Evolutionary conservation across 2,113 vertebrate species (phyloP).

Genomic region (Sceloporus tristichus): DNA sequence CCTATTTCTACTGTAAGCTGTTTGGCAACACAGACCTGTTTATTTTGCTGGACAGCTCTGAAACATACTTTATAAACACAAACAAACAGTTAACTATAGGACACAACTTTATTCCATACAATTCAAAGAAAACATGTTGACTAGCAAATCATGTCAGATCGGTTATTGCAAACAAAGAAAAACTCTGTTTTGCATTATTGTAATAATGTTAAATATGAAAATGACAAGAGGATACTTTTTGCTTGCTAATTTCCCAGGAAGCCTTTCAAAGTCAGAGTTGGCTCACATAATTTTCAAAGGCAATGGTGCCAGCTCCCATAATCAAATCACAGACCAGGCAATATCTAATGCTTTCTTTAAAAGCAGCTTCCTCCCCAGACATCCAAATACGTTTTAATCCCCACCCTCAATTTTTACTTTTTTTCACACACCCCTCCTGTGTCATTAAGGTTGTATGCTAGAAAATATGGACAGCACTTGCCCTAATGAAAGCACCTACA

Average conservation of each 20-base stretch:
- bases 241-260: constrained; percentile 38
- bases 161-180: neutral
- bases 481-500: neutral
- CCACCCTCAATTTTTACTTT: too few relatives aligned
- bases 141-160: neutral
- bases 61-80: neutral
- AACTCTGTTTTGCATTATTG: neutral
- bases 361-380: neutral
- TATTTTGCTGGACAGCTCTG: neutral
- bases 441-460: neutral
- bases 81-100: too few relatives aligned
- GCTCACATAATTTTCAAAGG: neutral
- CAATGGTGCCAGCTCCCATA: constrained; percentile 35
- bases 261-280: constrained; percentile 41
- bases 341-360: neutral
- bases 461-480: neutral
- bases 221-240: constrained; percentile 25
- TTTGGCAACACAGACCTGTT: neutral
- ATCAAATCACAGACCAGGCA: neutral
- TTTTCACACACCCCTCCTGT: too few relatives aligned
- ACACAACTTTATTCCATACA: neutral
- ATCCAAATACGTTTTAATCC: neutral
- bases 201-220: constrained; percentile 29
- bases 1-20: neutral
- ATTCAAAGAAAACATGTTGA: constrained; percentile 21